Conservation (phyloP, 2,888 invertebrate genomes). For the Zeuzera pyrina region DNA sequence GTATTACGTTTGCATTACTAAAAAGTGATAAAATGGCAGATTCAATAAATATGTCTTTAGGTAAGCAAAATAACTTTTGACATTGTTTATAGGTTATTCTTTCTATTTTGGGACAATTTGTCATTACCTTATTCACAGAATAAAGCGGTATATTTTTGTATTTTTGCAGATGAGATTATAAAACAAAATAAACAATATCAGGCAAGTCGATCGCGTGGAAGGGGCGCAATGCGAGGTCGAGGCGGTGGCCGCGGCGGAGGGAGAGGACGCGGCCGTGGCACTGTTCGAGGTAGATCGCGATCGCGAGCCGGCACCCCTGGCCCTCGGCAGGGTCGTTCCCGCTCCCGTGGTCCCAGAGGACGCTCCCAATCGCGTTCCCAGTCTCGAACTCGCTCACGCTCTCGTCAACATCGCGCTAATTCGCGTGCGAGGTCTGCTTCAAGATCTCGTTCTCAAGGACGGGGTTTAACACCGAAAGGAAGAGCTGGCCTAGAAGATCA, state of each 20-base stretch:
- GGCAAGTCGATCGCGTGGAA: constrained; percentile 43
- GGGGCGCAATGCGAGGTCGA: constrained; percentile 28
- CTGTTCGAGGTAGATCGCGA: constrained; percentile 25
- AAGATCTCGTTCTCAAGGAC: constrained; percentile 44
- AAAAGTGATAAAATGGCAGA: constrained; percentile 36
- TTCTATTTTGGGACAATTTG: constrained; percentile 9
- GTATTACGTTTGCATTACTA: too few relatives aligned
- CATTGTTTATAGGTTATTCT: constrained; percentile 3
- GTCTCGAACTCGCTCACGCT: constrained; percentile 21
- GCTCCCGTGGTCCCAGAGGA: constrained; percentile 26
- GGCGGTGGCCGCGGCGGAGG: constrained; percentile 23
- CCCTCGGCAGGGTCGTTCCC: constrained; percentile 29
- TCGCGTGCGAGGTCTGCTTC: constrained; percentile 44
- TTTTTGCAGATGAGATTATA: constrained; percentile 53
- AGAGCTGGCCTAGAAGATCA: constrained; percentile 51
- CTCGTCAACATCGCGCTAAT: constrained; percentile 27
- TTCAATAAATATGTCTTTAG: constrained; percentile 58
- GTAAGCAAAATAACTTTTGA: constrained; percentile 26
- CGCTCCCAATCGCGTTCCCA: constrained; percentile 31
- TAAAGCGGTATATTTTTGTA: too few relatives aligned
- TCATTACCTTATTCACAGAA: background rate
- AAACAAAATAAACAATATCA: constrained; percentile 45
- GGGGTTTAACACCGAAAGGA: constrained; percentile 53
- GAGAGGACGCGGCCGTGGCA: constrained; percentile 23
- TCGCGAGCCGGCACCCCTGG: constrained; percentile 29